Conservation (phyloP, 1,140 invertebrate species). For the Mylabris phalerata region DNA sequence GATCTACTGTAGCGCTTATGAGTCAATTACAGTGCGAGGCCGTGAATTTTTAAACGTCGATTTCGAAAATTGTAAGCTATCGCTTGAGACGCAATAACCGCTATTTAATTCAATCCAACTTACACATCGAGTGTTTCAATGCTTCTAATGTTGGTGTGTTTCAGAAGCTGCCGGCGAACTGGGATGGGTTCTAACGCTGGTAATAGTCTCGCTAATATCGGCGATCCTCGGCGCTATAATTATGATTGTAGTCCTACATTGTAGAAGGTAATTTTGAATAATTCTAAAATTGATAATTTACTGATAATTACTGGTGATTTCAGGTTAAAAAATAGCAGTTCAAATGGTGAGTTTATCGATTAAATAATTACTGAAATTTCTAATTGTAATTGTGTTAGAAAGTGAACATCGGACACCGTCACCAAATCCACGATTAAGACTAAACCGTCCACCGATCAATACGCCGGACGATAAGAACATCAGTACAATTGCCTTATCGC, state of each 20-base stretch:
- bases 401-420: neutral
- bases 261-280: constrained; percentile 43
- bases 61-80: no score
- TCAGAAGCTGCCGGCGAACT: constrained; percentile 46
- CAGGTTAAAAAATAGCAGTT: constrained; percentile 21
- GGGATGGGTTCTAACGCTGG: constrained; percentile 48
- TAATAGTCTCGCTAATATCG: constrained; percentile 49
- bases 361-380: neutral
- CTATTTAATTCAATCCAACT: no score
- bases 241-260: constrained; percentile 50
- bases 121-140: no score
- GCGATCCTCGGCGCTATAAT: constrained; percentile 49
- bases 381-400: neutral
- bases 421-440: neutral
- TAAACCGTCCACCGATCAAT: constrained; percentile 27
- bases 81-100: no score
- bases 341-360: constrained; percentile 15
- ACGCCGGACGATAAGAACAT: constrained; percentile 33
- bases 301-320: constrained; percentile 3
- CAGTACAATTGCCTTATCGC: constrained; percentile 24
- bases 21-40: no score
- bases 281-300: neutral
- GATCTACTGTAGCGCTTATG: no score
- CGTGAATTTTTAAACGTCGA: no score
- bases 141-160: constrained; percentile 20